Evolutionary conservation across 2,888 invertebrate species (phyloP).

Genomic region (Lamellibrachia satsuma): DNA sequence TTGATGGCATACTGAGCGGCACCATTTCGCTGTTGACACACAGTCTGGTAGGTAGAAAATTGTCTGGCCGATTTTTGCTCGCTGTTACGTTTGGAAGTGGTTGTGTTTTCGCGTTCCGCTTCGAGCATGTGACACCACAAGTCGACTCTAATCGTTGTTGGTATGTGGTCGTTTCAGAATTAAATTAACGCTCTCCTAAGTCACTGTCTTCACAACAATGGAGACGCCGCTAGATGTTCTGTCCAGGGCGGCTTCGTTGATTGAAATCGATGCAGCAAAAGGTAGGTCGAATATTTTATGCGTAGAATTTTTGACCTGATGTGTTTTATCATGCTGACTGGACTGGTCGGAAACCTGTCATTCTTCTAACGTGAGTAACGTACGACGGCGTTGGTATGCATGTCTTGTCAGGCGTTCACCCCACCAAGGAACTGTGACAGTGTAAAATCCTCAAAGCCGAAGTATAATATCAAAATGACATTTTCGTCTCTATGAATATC

Average conservation of each 20-base stretch:
- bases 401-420: not conserved
- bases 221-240: constrained; percentile 10
- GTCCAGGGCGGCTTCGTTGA: constrained; percentile 13
- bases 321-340: not conserved
- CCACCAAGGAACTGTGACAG: too few relatives aligned
- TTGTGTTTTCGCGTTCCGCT: constrained; percentile 1
- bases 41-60: not conserved
- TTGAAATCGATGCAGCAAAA: constrained; percentile 4
- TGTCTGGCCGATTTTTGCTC: not conserved
- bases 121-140: not conserved
- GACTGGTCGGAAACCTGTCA: not conserved
- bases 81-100: not conserved
- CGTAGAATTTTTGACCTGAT: not conserved
- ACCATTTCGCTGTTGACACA: not conserved
- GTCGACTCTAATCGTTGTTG: not conserved
- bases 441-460: not conserved
- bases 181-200: not conserved
- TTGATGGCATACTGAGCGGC: constrained; percentile 13
- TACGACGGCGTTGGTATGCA: not conserved
- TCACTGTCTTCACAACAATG: not conserved
- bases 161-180: constrained; percentile 8
- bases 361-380: not conserved
- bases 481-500: not conserved
- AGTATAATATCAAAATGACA: not conserved
- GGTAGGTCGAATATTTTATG: constrained; percentile 11